Evolutionary conservation across 2,888 invertebrate genomes (phyloP).

Genomic region (Petrolisthes manimaculis): DNA sequence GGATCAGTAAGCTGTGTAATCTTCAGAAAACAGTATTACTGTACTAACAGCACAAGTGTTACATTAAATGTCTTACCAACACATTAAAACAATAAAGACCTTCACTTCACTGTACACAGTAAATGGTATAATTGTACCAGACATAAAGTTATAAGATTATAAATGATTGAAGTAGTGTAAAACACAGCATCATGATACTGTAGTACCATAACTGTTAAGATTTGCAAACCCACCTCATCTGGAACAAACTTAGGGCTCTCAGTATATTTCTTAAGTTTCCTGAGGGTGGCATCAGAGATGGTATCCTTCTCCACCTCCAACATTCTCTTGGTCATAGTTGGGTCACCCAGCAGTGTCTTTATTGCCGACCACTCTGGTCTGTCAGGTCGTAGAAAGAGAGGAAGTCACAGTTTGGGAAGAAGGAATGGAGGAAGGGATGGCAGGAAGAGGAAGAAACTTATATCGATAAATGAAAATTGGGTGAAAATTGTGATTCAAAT

Average conservation of each 20-base stretch:
- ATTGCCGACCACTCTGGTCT: slow-evolving; percentile 86
- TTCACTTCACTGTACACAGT: no score
- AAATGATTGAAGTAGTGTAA: no score
- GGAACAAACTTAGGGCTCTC: slow-evolving; percentile 89
- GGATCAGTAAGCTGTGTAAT: no score
- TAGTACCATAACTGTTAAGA: no score
- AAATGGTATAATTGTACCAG: no score
- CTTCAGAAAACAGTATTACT: no score
- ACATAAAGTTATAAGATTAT: no score
- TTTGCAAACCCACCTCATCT: slow-evolving; percentile 75
- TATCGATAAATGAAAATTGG: neutral
- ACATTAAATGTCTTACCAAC: no score
- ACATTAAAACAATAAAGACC: no score
- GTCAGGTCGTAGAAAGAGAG: slow-evolving; percentile 72
- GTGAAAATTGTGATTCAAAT: neutral
- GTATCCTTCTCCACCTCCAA: slow-evolving; percentile 89
- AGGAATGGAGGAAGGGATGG: neutral
- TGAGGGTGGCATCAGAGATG: no score
- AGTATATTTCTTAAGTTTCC: slow-evolving; percentile 85
- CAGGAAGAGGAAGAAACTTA: neutral
- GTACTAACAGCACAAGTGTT: no score
- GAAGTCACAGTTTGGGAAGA: slow-evolving; percentile 29
- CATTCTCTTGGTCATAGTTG: slow-evolving; percentile 84
- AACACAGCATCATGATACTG: no score
- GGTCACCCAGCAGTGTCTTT: slow-evolving; percentile 84